Base-by-base conservation (phyloP, 2,113 vertebrate genomes). In the Scomber colias region DNA sequence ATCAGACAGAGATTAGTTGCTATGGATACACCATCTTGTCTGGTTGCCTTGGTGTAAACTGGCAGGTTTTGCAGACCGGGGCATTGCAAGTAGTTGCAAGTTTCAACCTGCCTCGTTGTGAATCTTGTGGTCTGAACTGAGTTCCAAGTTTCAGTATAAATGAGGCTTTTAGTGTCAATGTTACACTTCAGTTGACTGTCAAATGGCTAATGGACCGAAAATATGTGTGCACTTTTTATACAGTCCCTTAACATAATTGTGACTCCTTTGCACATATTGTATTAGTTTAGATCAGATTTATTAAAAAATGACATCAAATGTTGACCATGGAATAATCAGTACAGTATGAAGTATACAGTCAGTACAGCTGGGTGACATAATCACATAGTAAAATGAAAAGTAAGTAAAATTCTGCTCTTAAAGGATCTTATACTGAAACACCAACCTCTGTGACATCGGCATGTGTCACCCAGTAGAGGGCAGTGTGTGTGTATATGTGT, bases 391-490 rank as follows among this genome's bases (percentile, higher is more conserved):
- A 21, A 21, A n/a, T 60, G 16, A 60, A 57, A 54, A 48, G 15
- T n/a, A 50, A n/a, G 49, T n/a, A 1, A 40, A 65, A 10, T 8
- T 53, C 21, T 65, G 53, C 56, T 35, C n/a, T 30, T n/a, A 40
- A 57, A 59, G 81, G 24, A 9, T 12, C 21, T n/a, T 51, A 19
- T 19, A 49, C 15, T 70, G 40, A 27, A 14, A 11, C 3, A 59
- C 27, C 24, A 21, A 27, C 21, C 21, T 56, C 50, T 61, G 8
- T 13, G 40, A 65, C 53, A 76, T 65, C 15, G 64, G 15, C 30
- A n/a, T 11, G 46, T 55, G 61, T 55, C 46, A 13, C 45, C 89
- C 92, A 92, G 91, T 71, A 92, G 90, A 87, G 89, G 91, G 88
- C 89, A 84, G 83, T 66, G 60, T 48, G 66, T 71, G 64, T 45